Percentiles rank a stretch among this genome's conserved stretches.
Evolutionary conservation across 1,140 invertebrate species (phyloP).

Genomic region (Metopolophium dirhodum): DNA sequence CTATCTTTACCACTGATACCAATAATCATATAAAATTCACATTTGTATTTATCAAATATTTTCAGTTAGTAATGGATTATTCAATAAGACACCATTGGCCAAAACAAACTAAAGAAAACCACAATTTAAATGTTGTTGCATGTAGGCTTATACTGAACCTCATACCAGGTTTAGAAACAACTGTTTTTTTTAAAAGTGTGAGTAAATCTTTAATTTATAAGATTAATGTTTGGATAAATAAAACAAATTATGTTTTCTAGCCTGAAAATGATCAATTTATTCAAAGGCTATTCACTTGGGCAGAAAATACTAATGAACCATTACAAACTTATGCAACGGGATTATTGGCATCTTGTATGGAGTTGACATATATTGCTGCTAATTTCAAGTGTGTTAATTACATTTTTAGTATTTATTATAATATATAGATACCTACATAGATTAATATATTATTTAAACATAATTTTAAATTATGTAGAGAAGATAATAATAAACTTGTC

Average conservation of each 20-base stretch:
- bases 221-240: neutral
- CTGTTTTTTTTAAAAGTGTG: constrained; percentile 79
- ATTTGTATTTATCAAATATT: constrained; percentile 59
- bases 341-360: constrained; percentile 93
- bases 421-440: neutral
- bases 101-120: constrained; percentile 71
- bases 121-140: constrained; percentile 82
- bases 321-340: constrained; percentile 93
- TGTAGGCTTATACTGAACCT: constrained; percentile 90
- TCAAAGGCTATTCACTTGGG: constrained; percentile 84
- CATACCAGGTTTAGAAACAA: constrained; percentile 91
- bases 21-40: neutral
- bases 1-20: no score
- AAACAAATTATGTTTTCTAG: constrained; percentile 63
- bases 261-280: constrained; percentile 87
- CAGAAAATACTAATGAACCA: constrained; percentile 84
- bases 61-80: constrained; percentile 87
- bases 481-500: constrained; percentile 85
- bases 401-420: constrained; percentile 58
- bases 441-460: neutral
- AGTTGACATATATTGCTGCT: constrained; percentile 90
- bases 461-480: constrained; percentile 66
- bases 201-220: constrained; percentile 47
- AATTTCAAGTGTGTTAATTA: constrained; percentile 71
- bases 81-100: constrained; percentile 80